phyloP scores from a whole-genome alignment of 30 jellyfish, hydroid and myxozoan species.

The Aurelia sp. region DNA sequence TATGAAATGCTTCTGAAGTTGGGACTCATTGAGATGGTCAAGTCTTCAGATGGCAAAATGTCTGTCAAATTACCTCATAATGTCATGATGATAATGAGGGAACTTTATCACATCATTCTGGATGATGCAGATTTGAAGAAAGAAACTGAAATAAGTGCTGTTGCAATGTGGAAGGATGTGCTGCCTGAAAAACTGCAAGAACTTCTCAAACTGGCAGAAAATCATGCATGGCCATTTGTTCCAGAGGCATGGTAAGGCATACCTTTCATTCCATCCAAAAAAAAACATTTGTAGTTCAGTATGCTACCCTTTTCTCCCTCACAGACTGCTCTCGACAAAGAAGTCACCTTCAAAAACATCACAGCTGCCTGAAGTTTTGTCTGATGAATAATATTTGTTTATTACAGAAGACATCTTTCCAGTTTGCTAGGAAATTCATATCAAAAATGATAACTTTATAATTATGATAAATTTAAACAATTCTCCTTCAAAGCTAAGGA shows the following conservation, averaged over 20 bases:
- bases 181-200: slow-evolving; percentile 35
- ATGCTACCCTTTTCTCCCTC: too few relatives aligned
- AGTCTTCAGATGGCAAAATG: background rate
- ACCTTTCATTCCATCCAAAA: too few relatives aligned
- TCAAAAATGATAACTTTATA: too few relatives aligned
- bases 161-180: slow-evolving; percentile 21
- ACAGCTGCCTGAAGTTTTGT: too few relatives aligned
- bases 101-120: background rate
- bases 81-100: slow-evolving; percentile 4
- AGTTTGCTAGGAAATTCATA: too few relatives aligned
- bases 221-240: slow-evolving; percentile 56
- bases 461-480: too few relatives aligned
- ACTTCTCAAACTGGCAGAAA: slow-evolving; percentile 28
- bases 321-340: too few relatives aligned
- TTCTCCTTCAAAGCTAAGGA: too few relatives aligned
- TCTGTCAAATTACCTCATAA: slow-evolving; percentile 9
- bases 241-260: slow-evolving; percentile 62
- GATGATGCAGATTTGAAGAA: background rate
- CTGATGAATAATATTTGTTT: too few relatives aligned
- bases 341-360: too few relatives aligned
- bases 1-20: slow-evolving; percentile 6
- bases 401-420: too few relatives aligned
- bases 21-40: background rate
- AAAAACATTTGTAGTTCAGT: too few relatives aligned
- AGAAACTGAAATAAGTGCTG: background rate